phyloP scores from a whole-genome alignment of 2,888 invertebrate species.

The Megastigmus dorsalis region DNA sequence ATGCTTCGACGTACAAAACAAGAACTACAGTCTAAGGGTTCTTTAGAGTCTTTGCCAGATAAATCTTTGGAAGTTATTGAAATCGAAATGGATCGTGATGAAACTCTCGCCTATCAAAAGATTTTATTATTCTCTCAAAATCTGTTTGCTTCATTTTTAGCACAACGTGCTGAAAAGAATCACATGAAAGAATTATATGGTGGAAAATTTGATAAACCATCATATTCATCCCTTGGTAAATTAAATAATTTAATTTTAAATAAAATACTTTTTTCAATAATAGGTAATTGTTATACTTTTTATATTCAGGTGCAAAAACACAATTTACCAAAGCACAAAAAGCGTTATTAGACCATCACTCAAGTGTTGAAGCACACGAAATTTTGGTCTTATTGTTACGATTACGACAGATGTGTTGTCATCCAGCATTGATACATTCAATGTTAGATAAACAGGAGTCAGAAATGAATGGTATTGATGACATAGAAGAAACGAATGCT shows the following conservation, averaged over 20 bases:
- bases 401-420: conserved; percentile 91
- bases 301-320: conserved; percentile 60
- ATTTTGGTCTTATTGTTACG: conserved; percentile 89
- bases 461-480: conserved; percentile 71
- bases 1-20: conserved; percentile 92
- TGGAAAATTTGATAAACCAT: conserved; percentile 59
- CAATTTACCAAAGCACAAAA: conserved; percentile 70
- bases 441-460: conserved; percentile 76
- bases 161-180: conserved; percentile 84
- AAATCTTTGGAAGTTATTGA: conserved; percentile 77
- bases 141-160: conserved; percentile 85
- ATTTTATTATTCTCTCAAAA: conserved; percentile 83
- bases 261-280: neutral
- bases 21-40: conserved; percentile 82
- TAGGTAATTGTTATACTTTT: conserved; percentile 6
- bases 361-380: conserved; percentile 76
- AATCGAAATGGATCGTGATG: conserved; percentile 81
- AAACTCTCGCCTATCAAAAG: conserved; percentile 87
- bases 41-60: conserved; percentile 79
- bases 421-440: conserved; percentile 86
- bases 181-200: conserved; percentile 61
- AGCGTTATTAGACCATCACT: conserved; percentile 65
- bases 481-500: conserved; percentile 58
- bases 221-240: conserved; percentile 24
- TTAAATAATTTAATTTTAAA: conserved; percentile 11